A percentile compares a stretch with the other conserved stretches of the same genome.
Evolutionary conservation across 2,113 vertebrate genomes (phyloP).

Genomic region (Melozone crissalis): DNA sequence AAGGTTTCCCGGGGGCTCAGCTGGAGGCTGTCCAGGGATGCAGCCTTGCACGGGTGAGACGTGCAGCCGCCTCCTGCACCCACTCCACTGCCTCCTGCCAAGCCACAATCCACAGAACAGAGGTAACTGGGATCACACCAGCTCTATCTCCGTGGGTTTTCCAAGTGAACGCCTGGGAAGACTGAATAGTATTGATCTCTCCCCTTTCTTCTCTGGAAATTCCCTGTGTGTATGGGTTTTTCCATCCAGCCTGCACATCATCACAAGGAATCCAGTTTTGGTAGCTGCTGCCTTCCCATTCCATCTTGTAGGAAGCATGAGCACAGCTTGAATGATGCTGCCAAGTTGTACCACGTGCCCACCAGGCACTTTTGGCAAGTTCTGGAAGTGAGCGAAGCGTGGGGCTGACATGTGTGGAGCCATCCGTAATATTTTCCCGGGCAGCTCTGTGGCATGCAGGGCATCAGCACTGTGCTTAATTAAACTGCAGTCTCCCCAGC

Average conservation of each 20-base stretch:
- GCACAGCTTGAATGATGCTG: neutral
- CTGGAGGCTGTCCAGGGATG: neutral
- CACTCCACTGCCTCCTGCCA: neutral
- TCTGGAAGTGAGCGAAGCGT: neutral
- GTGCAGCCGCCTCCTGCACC: neutral
- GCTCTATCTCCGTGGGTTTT: neutral
- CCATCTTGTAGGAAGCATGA: neutral
- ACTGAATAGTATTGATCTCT: neutral
- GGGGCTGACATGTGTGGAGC: neutral
- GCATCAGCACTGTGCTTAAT: slow-evolving; percentile 28
- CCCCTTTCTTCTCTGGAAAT: neutral
- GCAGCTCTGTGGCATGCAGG: neutral
- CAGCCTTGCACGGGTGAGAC: accelerated
- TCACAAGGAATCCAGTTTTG: neutral
- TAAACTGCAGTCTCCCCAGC: slow-evolving; percentile 38
- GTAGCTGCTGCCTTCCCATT: neutral
- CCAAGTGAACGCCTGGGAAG: neutral
- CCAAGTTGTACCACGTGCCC: neutral
- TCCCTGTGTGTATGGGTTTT: neutral
- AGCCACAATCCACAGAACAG: neutral
- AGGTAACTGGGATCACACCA: neutral
- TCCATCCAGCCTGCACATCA: neutral
- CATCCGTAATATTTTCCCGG: neutral
- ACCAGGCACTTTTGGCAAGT: slow-evolving; percentile 3
- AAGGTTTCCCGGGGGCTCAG: neutral